phyloP scores from a whole-genome alignment of 1,140 invertebrate species.

The Anastatus disparis region DNA sequence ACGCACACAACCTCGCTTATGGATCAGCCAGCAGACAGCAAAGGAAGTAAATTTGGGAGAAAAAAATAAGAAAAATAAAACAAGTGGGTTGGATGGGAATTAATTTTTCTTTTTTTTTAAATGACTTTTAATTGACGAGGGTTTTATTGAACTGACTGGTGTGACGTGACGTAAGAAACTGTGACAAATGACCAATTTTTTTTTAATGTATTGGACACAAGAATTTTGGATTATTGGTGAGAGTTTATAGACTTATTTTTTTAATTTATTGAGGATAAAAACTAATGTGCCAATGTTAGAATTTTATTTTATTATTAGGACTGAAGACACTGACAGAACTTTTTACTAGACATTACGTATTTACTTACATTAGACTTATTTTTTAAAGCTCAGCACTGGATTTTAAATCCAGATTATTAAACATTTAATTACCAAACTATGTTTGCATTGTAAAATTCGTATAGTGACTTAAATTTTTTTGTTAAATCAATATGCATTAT shows the following conservation, averaged over 20 bases:
- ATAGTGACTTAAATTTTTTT: too few species aligned
- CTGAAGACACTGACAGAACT: not conserved
- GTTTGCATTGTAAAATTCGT: too few species aligned
- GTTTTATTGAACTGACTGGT: not conserved
- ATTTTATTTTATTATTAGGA: not conserved
- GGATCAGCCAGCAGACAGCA: not conserved
- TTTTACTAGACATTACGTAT: not conserved
- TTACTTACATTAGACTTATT: too few species aligned
- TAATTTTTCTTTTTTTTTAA: too few species aligned
- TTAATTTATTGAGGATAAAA: not conserved
- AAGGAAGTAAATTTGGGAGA: not conserved
- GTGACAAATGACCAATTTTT: not conserved
- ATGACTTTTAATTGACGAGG: not conserved
- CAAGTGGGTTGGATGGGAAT: too few species aligned
- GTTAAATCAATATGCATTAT: too few species aligned
- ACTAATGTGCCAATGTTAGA: conserved; percentile 1
- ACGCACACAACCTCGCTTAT: conserved; percentile 76
- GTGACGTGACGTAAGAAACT: conserved; percentile 25
- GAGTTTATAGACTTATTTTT: not conserved
- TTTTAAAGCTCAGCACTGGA: too few species aligned
- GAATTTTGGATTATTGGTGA: not conserved
- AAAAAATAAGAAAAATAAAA: too few species aligned
- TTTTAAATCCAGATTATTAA: too few species aligned
- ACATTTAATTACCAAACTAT: too few species aligned
- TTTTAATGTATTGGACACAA: not conserved